Evolutionary conservation across 2,888 invertebrate species (phyloP).

Genomic region (Heliconius sara): DNA sequence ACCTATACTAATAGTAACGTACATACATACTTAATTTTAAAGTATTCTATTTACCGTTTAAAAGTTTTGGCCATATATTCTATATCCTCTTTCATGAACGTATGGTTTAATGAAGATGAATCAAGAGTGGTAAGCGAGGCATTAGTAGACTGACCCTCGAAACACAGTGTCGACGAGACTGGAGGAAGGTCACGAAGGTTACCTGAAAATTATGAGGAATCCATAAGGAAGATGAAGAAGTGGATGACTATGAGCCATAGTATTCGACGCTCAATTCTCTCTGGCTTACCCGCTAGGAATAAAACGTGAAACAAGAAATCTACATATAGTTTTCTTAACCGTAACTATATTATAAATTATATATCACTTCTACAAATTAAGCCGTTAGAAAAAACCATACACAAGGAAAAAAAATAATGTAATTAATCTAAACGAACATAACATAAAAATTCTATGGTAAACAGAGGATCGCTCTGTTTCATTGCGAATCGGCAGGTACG

Average conservation of each 20-base stretch:
- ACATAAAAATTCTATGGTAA: conserved; percentile 5
- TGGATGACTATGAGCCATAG: background rate
- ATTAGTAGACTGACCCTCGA: no score
- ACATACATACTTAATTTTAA: background rate
- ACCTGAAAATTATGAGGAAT: background rate
- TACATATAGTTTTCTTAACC: no score
- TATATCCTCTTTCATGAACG: no score
- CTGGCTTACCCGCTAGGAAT: no score
- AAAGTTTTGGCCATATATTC: background rate
- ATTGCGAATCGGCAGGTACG: conserved; percentile 23
- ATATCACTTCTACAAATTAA: background rate
- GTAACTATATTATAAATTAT: no score
- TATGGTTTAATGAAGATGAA: background rate
- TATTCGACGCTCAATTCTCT: no score
- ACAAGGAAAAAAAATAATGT: background rate
- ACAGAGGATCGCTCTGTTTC: conserved; percentile 3
- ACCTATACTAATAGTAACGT: no score
- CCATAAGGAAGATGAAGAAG: background rate
- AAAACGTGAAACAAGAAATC: no score
- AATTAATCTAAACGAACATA: background rate
- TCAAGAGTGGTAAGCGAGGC: background rate
- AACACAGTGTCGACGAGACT: no score
- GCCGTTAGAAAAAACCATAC: background rate
- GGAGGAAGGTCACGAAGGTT: no score
- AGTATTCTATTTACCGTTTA: background rate